These are phyloP conservation scores for Caenorhabditis imperialis DNA, from an alignment of 2,888 invertebrate species.

Conservation along the genomic window DNA sequence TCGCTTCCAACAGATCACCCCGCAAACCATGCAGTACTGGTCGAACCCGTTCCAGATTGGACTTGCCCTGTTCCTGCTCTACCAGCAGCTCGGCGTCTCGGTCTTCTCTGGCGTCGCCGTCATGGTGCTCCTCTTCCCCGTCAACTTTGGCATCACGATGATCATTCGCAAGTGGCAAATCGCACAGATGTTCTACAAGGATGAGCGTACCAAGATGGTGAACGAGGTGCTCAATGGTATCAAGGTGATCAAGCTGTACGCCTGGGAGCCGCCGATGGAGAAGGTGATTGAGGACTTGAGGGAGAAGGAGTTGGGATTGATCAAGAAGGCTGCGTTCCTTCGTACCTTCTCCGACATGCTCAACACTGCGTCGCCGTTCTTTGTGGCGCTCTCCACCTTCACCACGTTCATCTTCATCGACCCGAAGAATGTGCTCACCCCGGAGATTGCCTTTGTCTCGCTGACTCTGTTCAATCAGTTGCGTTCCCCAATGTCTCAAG, in stretches of 20 bases:
- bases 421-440: slow-evolving; percentile 73
- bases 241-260: slow-evolving; percentile 82
- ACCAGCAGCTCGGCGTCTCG: slow-evolving; percentile 83
- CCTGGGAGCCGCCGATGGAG: slow-evolving; percentile 80
- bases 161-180: slow-evolving; percentile 75
- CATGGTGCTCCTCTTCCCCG: slow-evolving; percentile 89
- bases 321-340: slow-evolving; percentile 74
- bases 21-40: slow-evolving; percentile 77
- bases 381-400: slow-evolving; percentile 77
- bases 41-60: slow-evolving; percentile 72
- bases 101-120: slow-evolving; percentile 94
- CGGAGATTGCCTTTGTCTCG: slow-evolving; percentile 92
- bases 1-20: slow-evolving; percentile 79
- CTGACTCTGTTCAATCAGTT: slow-evolving; percentile 97
- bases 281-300: slow-evolving; percentile 71
- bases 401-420: slow-evolving; percentile 74
- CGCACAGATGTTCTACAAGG: slow-evolving; percentile 92
- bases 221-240: slow-evolving; percentile 94
- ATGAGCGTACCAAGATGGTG: slow-evolving; percentile 92
- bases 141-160: slow-evolving; percentile 77
- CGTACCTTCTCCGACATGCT: slow-evolving; percentile 76
- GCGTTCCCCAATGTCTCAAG: slow-evolving; percentile 94
- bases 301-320: slow-evolving; percentile 70
- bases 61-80: slow-evolving; percentile 78
- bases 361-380: slow-evolving; percentile 75